Base-by-base conservation (phyloP, 37 sponge, comb jelly and placozoan genomes). In the Dysidea cf. avara region DNA sequence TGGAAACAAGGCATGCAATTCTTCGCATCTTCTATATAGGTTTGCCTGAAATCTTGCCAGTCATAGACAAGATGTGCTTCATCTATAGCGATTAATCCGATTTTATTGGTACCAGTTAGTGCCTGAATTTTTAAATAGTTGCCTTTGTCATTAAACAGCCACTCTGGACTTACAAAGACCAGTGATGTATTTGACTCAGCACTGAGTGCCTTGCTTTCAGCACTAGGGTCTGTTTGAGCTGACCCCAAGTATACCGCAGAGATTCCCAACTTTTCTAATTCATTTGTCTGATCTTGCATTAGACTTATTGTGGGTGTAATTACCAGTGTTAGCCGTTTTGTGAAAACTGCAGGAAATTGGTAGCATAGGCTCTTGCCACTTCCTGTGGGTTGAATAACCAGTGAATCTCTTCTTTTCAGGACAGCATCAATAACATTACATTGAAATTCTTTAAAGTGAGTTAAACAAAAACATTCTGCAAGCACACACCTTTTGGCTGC, bases 201-300 rank as follows among this genome's bases (percentile, higher is more conserved):
- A 63, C 9, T 63, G 33, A n/a, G 37, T 16, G 39, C n/a, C n/a
- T n/a, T n/a, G n/a, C n/a, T n/a, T n/a, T n/a, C n/a, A n/a, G n/a
- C n/a, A n/a, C n/a, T n/a, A 33, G 64, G 37, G 9, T 31, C n/a
- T 25, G 5, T 25, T 31, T 7, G 9, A 11, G 7, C 37, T 7
- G 35, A 63, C 12, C 39, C 64, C 35, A 5, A 21, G 40, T 7
- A 7, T n/a, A 22, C n/a, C 5, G 67, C 46, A 40, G 48, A 38
- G n/a, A 66, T 66, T 20, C 67, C 67, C 40, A 40, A 22, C 17
- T 18, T 18, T 29, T 7, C 12, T 9, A n/a, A 47, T 29, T 66
- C 67, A n/a, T 66, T n/a, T 66, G 67, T 66, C 48, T 66, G 67
- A 66, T 66, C 67, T 26, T 66, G 67, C 67, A 66, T 66, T 17